Percentiles rank a stretch among this genome's conserved stretches.
These are phyloP conservation scores for Pteruthius melanotis DNA, from an alignment of 2,113 vertebrate genomes.

Conservation along the genomic window DNA sequence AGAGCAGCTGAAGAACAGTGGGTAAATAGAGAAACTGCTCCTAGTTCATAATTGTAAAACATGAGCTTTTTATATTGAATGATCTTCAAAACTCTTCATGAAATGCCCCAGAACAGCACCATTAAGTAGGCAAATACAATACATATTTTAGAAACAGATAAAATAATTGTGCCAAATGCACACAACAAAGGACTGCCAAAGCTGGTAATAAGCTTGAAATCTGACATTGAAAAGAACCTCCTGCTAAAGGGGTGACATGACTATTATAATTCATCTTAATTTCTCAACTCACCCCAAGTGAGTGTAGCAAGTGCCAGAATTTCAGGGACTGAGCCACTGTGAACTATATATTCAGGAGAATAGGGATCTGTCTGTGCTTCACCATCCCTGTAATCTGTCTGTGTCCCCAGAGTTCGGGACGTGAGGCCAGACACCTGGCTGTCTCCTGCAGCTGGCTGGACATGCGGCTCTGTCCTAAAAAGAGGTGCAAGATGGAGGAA, in stretches of 20 bases:
- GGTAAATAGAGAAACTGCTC: background rate
- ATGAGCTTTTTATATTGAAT: background rate
- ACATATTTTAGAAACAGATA: background rate
- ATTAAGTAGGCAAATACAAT: background rate
- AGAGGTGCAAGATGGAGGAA: background rate
- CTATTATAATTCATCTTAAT: background rate
- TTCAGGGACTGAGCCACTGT: conserved; percentile 79
- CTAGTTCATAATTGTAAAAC: background rate
- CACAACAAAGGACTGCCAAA: background rate
- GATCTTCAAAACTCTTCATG: background rate
- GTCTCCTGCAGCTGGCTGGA: background rate
- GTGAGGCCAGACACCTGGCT: background rate
- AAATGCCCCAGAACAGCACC: background rate
- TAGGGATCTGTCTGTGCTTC: conserved; percentile 93
- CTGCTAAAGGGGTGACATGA: background rate
- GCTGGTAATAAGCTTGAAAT: background rate
- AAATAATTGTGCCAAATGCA: background rate
- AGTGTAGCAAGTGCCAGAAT: conserved; percentile 85
- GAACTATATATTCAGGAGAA: conserved; percentile 81
- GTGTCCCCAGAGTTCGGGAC: conserved; percentile 78
- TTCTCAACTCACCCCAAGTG: conserved; percentile 82
- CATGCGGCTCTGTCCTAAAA: conserved; percentile 29
- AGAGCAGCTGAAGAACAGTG: background rate
- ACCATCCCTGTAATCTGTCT: conserved; percentile 93
- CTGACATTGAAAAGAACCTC: background rate